Base-by-base conservation (phyloP, 2,113 vertebrate species). In the Rhinolophus ferrumequinum region DNA sequence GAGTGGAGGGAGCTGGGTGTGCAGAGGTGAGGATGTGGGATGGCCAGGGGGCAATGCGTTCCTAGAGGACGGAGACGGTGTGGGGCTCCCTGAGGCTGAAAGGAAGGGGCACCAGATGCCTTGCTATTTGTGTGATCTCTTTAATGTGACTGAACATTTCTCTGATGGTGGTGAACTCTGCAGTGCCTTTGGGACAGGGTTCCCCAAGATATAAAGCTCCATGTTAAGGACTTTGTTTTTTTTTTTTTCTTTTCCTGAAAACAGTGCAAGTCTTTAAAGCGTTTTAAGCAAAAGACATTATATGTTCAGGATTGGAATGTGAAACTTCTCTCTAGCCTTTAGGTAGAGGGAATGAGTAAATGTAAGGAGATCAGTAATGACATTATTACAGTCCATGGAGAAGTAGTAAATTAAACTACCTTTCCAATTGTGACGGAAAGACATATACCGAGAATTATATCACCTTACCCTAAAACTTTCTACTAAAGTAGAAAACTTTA, bases 11-110 rank as follows among this genome's bases (percentile, higher is more conserved):
- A 47, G 4, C 10, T 22, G 33, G 15, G 4, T 9, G 3, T 83
- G 26, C 44, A 5, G 6, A 79, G 54, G 18, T 9, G 6, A 79
- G 54, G 18, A 35, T 8, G 18, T 64, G 4, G 9, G 2, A 79
- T 30, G 24, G 9, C 38, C 18, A 6, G 14, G 4, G 30, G 0
- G 3, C 44, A 12, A 0, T 2, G 16, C 22, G 10, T 58, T 30
- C 19, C 18, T 12, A 24, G 4, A n/a, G 9, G 2, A 8, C 6
- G 2, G 12, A 44, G 6, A 7, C 21, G 5, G 12, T 44, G 6
- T 2, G 9, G 1, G 5, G 2, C 8, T 3, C 3, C 8, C 1
- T 1, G n/a, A 54, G n/a, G 6, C 11, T 92, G 28, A 52, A 5
- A 64, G 13, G 11, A 15, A 72, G n/a, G 9, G 10, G 13, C 16